Evolutionary conservation across 2,797 vertebrate species (phyloP).

Genomic region (Sternarchorhynchus goeldii): DNA sequence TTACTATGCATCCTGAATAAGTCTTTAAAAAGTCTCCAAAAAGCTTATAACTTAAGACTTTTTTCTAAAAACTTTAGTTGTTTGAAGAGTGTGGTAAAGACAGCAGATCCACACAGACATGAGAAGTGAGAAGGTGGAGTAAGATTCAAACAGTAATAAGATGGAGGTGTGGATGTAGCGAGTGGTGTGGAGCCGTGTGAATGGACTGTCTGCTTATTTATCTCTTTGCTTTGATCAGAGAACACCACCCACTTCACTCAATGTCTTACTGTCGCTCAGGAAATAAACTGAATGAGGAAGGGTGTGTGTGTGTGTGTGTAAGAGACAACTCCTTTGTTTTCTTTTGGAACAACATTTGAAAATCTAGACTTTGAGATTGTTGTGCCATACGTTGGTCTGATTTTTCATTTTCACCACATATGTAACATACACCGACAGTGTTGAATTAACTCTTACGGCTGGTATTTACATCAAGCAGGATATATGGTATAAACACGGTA

Average conservation of each 20-base stretch:
- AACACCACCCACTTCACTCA: not conserved
- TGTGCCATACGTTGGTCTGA: slow-evolving; percentile 4
- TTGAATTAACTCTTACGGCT: too few relatives aligned
- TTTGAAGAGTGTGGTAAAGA: not conserved
- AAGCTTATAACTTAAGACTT: too few relatives aligned
- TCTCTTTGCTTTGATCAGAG: not conserved
- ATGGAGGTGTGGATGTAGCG: not conserved
- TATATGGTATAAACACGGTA: too few relatives aligned
- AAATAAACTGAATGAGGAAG: not conserved
- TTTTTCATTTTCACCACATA: slow-evolving; percentile 3
- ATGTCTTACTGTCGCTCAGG: too few relatives aligned
- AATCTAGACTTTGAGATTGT: slow-evolving; percentile 1
- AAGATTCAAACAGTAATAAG: not conserved
- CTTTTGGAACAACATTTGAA: not conserved
- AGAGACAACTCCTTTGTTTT: too few relatives aligned
- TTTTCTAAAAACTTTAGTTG: too few relatives aligned
- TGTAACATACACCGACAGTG: too few relatives aligned
- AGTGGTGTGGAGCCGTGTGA: not conserved
- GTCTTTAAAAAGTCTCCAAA: too few relatives aligned
- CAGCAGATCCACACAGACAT: not conserved
- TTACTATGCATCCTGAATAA: too few relatives aligned
- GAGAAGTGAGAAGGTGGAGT: slow-evolving; percentile 19
- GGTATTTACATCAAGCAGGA: too few relatives aligned
- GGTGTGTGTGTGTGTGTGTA: too few relatives aligned
- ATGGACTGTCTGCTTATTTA: not conserved